Evolutionary conservation across 2,797 vertebrate genomes (phyloP).

Genomic region (Pangasius macronema): DNA sequence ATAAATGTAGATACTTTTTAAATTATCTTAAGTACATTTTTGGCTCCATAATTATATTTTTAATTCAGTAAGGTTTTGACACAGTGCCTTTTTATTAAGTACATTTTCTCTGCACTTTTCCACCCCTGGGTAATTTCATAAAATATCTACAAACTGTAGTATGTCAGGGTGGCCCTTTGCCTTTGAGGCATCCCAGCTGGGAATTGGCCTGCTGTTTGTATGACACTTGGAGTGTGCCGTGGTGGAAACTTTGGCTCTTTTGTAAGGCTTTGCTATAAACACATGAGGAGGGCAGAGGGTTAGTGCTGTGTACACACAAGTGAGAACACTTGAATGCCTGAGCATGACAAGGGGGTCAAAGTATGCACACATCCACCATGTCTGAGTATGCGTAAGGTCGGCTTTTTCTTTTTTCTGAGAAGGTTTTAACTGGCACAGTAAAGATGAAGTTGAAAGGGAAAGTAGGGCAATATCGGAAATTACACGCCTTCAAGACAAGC

Average conservation of each 20-base stretch:
- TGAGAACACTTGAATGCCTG: constrained; percentile 34
- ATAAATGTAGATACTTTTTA: not conserved
- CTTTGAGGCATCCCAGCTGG: constrained; percentile 55
- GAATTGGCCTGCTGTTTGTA: constrained; percentile 55
- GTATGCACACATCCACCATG: constrained; percentile 34
- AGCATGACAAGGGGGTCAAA: constrained; percentile 42
- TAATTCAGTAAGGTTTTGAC: not conserved
- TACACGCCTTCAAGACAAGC: constrained; percentile 9
- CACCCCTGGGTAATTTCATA: not conserved
- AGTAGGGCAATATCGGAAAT: constrained; percentile 23
- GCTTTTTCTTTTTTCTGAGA: constrained; percentile 31
- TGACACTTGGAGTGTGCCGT: constrained; percentile 59
- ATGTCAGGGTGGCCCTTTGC: constrained; percentile 26
- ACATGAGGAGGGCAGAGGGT: constrained; percentile 30
- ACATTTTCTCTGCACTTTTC: not conserved
- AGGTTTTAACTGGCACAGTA: constrained; percentile 31
- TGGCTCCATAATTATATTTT: not conserved
- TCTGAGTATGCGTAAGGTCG: constrained; percentile 13
- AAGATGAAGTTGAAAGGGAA: constrained; percentile 18
- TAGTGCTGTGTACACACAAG: constrained; percentile 33
- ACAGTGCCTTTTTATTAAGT: not conserved
- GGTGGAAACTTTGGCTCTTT: constrained; percentile 54
- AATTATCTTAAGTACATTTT: not conserved
- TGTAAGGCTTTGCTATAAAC: constrained; percentile 45
- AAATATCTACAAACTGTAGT: not conserved